phyloP scores from a whole-genome alignment of 1,140 invertebrate species.

The Myzus persicae region DNA sequence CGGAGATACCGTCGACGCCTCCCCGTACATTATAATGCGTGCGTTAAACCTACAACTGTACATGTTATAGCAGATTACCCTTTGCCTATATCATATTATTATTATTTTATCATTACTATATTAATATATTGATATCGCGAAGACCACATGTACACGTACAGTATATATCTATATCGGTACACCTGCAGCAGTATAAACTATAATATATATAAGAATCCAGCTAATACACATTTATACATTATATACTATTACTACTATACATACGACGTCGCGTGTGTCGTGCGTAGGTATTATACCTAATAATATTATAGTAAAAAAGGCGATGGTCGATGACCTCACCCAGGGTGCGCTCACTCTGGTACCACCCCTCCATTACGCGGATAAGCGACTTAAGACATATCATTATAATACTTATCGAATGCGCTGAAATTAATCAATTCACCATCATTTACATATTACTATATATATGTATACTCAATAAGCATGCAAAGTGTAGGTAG shows the following conservation, averaged over 20 bases:
- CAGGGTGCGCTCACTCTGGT: background rate
- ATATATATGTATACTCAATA: background rate
- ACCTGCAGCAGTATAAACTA: background rate
- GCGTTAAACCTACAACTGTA: background rate
- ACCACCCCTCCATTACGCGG: background rate
- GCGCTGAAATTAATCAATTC: background rate
- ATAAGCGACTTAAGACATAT: background rate
- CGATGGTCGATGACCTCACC: background rate
- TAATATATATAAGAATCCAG: background rate
- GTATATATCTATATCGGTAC: background rate
- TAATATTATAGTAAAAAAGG: background rate
- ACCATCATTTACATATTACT: background rate
- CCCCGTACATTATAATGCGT: background rate
- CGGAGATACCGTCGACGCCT: background rate
- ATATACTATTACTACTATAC: background rate
- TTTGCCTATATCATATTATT: background rate
- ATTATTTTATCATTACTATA: background rate
- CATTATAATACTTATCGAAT: background rate
- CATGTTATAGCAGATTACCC: background rate
- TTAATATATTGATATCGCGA: background rate
- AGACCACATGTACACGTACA: background rate
- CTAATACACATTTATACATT: background rate
- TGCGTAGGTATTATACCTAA: background rate
- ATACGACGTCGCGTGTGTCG: background rate
- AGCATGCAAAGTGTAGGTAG: background rate